phyloP scores from a whole-genome alignment of 2,888 invertebrate species.

The Calliopum simillimum region DNA sequence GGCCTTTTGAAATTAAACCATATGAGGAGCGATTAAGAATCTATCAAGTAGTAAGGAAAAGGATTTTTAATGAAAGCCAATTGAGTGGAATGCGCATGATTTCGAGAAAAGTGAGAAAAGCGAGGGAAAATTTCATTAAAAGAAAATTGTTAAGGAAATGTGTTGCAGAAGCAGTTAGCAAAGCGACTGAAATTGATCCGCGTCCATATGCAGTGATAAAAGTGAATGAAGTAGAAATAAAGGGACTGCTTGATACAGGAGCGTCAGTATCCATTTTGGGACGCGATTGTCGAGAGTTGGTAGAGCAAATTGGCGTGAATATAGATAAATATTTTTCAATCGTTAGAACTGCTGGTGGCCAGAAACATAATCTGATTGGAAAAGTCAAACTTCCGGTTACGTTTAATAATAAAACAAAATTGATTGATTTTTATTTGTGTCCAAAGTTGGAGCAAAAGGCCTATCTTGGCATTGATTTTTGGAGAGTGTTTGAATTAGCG shows the following conservation, averaged over 20 bases:
- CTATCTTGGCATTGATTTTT: constrained; percentile 16
- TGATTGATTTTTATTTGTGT: background rate
- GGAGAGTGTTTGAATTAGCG: background rate
- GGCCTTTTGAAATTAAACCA: background rate
- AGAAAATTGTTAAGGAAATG: background rate
- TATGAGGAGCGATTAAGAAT: background rate
- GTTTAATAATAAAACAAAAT: background rate
- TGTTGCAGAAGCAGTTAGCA: background rate
- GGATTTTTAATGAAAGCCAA: background rate
- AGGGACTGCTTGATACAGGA: background rate
- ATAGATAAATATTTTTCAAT: background rate
- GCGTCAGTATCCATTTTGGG: background rate
- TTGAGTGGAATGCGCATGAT: too few species aligned
- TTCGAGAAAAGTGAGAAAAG: background rate
- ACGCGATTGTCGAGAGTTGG: background rate
- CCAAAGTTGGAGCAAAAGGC: background rate
- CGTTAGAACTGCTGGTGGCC: background rate
- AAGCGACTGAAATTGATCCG: background rate
- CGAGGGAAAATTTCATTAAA: background rate
- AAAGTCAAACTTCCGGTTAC: background rate
- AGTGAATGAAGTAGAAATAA: background rate
- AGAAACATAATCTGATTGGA: background rate
- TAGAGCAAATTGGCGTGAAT: background rate
- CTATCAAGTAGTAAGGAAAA: background rate
- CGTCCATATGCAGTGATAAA: background rate